phyloP scores from a whole-genome alignment of 1,140 invertebrate species.

The Colletes latitarsis region DNA sequence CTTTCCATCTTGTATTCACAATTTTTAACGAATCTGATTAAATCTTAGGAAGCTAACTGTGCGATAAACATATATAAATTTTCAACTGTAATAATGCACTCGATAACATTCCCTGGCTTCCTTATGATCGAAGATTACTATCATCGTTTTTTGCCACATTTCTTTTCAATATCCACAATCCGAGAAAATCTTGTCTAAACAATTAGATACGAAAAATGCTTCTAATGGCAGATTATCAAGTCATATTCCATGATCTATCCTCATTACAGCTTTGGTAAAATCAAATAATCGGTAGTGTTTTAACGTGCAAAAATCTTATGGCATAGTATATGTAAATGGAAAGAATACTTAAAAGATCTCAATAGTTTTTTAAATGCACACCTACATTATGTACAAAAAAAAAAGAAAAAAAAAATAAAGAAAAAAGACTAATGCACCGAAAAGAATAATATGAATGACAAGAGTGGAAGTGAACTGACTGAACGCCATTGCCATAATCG shows the following conservation, averaged over 20 bases:
- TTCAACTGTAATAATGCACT: background rate
- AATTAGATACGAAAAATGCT: background rate
- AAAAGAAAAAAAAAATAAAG: background rate
- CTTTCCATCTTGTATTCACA: conserved; percentile 28
- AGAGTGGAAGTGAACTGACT: conserved; percentile 9
- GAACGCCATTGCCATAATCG: background rate
- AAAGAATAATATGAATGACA: conserved; percentile 8
- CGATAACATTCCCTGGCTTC: conserved; percentile 26
- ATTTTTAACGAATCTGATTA: background rate
- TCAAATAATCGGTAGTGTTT: conserved; percentile 4
- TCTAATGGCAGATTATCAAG: background rate
- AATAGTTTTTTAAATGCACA: conserved; percentile 32
- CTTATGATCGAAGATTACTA: background rate
- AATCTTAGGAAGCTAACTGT: conserved; percentile 37
- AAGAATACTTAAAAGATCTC: conserved; percentile 34
- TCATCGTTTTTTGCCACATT: background rate
- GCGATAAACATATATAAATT: conserved; percentile 31
- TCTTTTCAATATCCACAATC: background rate
- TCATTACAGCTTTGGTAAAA: conserved; percentile 40
- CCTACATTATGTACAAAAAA: conserved; percentile 40
- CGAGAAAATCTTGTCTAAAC: background rate
- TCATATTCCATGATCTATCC: conserved; percentile 7
- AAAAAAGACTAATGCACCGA: background rate
- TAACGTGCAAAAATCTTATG: conserved; percentile 26
- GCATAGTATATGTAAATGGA: conserved; percentile 31